Evolutionary conservation across 2,888 invertebrate species (phyloP).

Genomic region (Tinea trinotella): DNA sequence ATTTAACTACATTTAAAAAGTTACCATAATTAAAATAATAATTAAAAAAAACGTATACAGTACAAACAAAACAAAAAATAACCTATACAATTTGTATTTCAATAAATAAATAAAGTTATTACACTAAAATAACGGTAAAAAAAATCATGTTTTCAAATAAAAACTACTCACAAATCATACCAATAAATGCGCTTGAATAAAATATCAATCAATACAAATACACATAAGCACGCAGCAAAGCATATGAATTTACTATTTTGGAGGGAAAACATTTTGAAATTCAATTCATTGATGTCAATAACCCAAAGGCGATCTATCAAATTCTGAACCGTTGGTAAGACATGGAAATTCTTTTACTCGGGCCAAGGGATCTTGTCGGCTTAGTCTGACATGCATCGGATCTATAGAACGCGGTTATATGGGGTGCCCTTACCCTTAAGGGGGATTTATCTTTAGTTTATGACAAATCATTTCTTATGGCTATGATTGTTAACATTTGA

Average conservation of each 20-base stretch:
- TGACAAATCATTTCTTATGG: constrained; percentile 1
- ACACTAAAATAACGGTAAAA: too few species aligned
- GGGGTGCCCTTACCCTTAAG: not conserved
- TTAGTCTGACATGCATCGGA: constrained; percentile 31
- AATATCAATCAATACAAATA: not conserved
- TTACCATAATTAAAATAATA: too few species aligned
- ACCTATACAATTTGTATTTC: too few species aligned
- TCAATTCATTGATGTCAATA: constrained; percentile 19
- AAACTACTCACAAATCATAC: too few species aligned
- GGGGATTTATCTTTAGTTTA: not conserved
- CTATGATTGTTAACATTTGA: not conserved
- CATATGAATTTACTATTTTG: constrained; percentile 11
- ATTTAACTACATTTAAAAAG: too few species aligned
- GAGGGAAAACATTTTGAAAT: constrained; percentile 19
- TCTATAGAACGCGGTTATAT: not conserved
- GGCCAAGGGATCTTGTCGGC: constrained; percentile 33
- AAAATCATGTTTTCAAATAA: too few species aligned
- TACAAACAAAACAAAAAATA: too few species aligned
- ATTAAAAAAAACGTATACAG: too few species aligned
- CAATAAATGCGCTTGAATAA: too few species aligned
- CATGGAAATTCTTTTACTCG: constrained; percentile 38
- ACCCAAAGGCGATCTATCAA: constrained; percentile 22
- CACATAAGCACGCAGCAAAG: not conserved
- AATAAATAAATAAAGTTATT: too few species aligned
- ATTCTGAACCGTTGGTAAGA: constrained; percentile 23